These are phyloP conservation scores for Radopholus similis DNA, from an alignment of 1,140 invertebrate genomes.

Conservation along the genomic window DNA sequence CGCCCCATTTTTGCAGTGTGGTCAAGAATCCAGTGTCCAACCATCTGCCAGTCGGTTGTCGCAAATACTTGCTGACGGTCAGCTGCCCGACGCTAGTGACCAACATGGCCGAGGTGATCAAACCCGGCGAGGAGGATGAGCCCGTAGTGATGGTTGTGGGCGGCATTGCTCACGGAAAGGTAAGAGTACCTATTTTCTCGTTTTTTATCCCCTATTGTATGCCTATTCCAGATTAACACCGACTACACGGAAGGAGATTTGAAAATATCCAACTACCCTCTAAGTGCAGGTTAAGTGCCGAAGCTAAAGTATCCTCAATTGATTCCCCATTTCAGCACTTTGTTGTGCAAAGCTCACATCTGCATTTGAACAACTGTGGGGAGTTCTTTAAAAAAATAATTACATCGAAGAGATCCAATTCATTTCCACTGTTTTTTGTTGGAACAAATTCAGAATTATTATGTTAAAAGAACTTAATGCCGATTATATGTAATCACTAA, in stretches of 20 bases:
- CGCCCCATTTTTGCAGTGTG: constrained; percentile 66
- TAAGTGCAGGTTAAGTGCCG: constrained; percentile 73
- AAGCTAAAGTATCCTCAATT: not conserved
- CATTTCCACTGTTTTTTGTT: no score
- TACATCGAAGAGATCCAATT: no score
- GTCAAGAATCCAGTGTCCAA: constrained; percentile 93
- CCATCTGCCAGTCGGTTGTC: constrained; percentile 90
- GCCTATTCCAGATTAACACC: constrained; percentile 68
- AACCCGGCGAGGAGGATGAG: constrained; percentile 63
- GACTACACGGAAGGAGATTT: constrained; percentile 86
- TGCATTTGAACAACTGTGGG: constrained; percentile 94
- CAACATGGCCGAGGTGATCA: constrained; percentile 68
- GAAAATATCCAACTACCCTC: constrained; percentile 89
- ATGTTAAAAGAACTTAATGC: no score
- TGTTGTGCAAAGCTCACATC: constrained; percentile 92
- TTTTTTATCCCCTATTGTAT: constrained; percentile 12
- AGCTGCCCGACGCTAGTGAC: constrained; percentile 72
- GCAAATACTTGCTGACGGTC: constrained; percentile 85
- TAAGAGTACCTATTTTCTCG: constrained; percentile 59
- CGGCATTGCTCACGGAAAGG: constrained; percentile 92
- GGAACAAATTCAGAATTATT: no score
- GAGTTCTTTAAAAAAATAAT: constrained; percentile 63
- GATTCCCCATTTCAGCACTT: constrained; percentile 67
- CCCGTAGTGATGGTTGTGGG: constrained; percentile 78
- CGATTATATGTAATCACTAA: no score